Evolutionary conservation across 1,140 invertebrate genomes (phyloP).

Genomic region (Cyclargus thomasi): DNA sequence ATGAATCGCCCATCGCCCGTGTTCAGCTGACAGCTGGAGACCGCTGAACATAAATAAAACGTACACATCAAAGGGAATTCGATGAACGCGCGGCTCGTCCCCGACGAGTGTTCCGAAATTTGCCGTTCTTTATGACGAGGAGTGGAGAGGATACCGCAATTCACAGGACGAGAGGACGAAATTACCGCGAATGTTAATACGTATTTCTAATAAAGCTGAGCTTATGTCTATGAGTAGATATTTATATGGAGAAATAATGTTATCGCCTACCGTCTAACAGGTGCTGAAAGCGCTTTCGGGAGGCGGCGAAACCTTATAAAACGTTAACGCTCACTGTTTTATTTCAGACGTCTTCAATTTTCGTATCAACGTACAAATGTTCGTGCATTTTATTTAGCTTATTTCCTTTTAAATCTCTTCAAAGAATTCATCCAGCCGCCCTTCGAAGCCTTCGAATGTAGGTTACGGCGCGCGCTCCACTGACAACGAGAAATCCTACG

Average conservation of each 20-base stretch:
- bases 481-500: conserved; percentile 11
- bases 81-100: background rate
- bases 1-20: background rate
- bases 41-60: background rate
- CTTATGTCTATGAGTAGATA: no score
- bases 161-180: no score
- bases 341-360: conserved; percentile 1
- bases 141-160: no score
- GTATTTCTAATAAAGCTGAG: no score
- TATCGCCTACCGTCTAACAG: no score
- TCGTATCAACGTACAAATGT: conserved; percentile 4
- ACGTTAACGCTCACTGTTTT: background rate
- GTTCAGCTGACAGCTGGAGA: background rate
- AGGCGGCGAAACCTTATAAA: background rate
- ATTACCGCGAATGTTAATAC: no score
- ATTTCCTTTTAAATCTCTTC: conserved; percentile 12
- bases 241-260: no score
- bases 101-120: background rate
- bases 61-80: background rate
- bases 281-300: background rate
- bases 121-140: background rate
- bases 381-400: conserved; percentile 12
- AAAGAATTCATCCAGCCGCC: conserved; percentile 10
- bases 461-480: conserved; percentile 9
- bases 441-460: conserved; percentile 8